phyloP scores from a whole-genome alignment of 2,113 vertebrate genomes.

The Bos taurus region ARS-UCD2.0 NC_037343.1:38348501-38349000 shows the following conservation, averaged over 20 bases:
- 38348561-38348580: neutral
- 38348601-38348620: neutral
- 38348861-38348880: constrained; percentile 10
- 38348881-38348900: constrained; percentile 56
- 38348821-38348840: neutral
- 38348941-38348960: neutral
- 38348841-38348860: neutral
- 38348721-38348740: neutral
- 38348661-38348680: neutral
- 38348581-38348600: neutral
- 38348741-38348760: neutral
- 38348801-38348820: neutral
- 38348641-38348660: neutral
- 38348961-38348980: neutral
- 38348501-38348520: neutral
- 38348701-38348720: neutral
- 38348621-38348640: neutral
- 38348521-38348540: neutral
- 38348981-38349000: neutral
- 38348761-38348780: neutral
- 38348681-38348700: neutral
- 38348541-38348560: neutral
- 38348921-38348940: constrained; percentile 24
- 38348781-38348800: neutral
- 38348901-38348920: constrained; percentile 41